phyloP scores from a whole-genome alignment of 2,797 vertebrate genomes.

The Prunella strophiata region DNA sequence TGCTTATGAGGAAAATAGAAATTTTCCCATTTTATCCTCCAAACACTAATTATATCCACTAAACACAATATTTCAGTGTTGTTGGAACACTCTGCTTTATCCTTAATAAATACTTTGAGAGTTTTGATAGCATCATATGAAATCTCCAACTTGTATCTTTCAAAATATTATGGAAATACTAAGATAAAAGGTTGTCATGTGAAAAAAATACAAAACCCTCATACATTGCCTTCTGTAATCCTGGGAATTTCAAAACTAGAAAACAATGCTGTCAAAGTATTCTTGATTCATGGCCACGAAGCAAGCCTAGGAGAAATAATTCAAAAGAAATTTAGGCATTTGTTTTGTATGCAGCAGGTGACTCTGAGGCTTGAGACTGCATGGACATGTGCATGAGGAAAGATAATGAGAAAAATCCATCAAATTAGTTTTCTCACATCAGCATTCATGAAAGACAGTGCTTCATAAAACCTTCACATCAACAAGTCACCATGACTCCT shows the following conservation, averaged over 20 bases:
- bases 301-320: background rate
- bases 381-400: background rate
- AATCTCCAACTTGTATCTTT: background rate
- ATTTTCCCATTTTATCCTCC: background rate
- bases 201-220: background rate
- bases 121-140: background rate
- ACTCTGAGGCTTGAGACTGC: background rate
- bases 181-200: background rate
- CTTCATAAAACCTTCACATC: background rate
- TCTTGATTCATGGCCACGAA: background rate
- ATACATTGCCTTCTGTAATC: background rate
- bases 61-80: background rate
- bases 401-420: slow-evolving; percentile 36
- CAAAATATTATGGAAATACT: background rate
- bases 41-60: background rate
- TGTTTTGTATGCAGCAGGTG: background rate
- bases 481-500: background rate
- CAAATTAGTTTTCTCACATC: slow-evolving; percentile 20
- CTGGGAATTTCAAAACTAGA: background rate
- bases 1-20: background rate
- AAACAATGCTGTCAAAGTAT: background rate
- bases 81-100: background rate
- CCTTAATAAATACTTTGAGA: background rate
- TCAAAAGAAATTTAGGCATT: background rate
- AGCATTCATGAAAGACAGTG: background rate